Conservation (phyloP, 1,140 invertebrate genomes). For the Alviniconcha marisindica region DNA sequence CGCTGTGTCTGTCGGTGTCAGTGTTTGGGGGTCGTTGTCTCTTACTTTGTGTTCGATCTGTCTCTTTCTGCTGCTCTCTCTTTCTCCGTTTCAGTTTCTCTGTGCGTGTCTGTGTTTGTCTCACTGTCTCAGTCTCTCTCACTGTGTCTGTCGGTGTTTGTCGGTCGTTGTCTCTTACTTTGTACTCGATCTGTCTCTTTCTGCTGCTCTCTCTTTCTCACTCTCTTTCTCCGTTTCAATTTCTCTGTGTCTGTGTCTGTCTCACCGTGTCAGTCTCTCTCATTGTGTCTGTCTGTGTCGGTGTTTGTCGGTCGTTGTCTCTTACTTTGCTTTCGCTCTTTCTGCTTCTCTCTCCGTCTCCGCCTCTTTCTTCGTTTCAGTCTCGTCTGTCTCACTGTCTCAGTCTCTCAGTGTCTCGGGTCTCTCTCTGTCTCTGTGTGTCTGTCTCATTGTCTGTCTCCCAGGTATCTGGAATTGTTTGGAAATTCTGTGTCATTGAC, state of each 20-base stretch:
- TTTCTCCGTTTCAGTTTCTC: neutral
- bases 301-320: neutral
- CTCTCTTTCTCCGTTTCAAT: too few relatives aligned
- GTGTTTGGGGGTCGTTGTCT: neutral
- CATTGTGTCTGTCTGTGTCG: neutral
- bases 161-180: neutral
- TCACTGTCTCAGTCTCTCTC: neutral
- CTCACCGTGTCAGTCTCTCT: neutral
- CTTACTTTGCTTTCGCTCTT: neutral
- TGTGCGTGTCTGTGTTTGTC: neutral
- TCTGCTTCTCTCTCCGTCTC: neutral
- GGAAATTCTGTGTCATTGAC: too few relatives aligned
- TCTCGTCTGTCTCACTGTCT: neutral
- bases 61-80: conserved; percentile 13
- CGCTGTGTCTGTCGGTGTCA: neutral
- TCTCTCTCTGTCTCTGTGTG: too few relatives aligned
- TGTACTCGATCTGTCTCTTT: neutral
- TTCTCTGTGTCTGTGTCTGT: neutral
- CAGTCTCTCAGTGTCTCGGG: too few relatives aligned
- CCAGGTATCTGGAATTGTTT: too few relatives aligned
- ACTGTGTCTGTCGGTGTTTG: conserved; percentile 7
- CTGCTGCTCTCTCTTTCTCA: neutral
- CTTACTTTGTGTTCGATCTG: neutral
- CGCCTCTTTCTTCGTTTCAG: neutral
- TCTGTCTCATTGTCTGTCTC: too few relatives aligned